phyloP scores from a whole-genome alignment of 1,140 invertebrate genomes.

The Mya arenaria region DNA sequence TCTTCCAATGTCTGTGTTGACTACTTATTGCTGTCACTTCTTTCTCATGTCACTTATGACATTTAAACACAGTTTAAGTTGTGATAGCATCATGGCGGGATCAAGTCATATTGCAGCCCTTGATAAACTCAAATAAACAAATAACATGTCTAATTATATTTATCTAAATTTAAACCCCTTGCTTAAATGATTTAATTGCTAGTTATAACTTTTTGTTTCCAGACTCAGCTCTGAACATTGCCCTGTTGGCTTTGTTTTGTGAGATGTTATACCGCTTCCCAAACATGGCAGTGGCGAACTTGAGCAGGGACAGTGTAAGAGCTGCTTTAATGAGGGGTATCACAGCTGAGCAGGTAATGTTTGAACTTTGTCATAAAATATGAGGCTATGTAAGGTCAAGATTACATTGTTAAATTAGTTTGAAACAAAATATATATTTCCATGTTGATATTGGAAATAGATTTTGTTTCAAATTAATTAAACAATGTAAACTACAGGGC shows the following conservation, averaged over 20 bases:
- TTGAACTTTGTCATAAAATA: background rate
- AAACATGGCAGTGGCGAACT: constrained; percentile 95
- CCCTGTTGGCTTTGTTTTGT: constrained; percentile 94
- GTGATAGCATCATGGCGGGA: too few relatives aligned
- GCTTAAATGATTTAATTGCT: too few relatives aligned
- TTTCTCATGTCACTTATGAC: too few relatives aligned
- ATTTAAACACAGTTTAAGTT: too few relatives aligned
- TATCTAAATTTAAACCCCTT: too few relatives aligned
- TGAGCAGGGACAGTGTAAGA: constrained; percentile 96
- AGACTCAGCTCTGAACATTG: constrained; percentile 95
- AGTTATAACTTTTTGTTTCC: too few relatives aligned
- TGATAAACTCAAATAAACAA: too few relatives aligned
- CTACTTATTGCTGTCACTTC: too few relatives aligned
- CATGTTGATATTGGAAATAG: background rate
- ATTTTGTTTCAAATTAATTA: background rate
- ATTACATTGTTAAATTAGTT: background rate
- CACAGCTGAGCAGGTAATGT: constrained; percentile 87
- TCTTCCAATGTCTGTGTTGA: too few relatives aligned
- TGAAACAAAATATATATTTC: background rate
- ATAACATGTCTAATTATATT: too few relatives aligned
- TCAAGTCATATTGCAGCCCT: too few relatives aligned
- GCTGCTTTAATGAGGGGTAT: constrained; percentile 96
- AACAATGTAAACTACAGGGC: background rate
- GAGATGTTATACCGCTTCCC: constrained; percentile 97
- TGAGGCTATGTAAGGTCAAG: background rate